phyloP scores from a whole-genome alignment of 1,140 invertebrate genomes.

The Euwallacea similis region DNA sequence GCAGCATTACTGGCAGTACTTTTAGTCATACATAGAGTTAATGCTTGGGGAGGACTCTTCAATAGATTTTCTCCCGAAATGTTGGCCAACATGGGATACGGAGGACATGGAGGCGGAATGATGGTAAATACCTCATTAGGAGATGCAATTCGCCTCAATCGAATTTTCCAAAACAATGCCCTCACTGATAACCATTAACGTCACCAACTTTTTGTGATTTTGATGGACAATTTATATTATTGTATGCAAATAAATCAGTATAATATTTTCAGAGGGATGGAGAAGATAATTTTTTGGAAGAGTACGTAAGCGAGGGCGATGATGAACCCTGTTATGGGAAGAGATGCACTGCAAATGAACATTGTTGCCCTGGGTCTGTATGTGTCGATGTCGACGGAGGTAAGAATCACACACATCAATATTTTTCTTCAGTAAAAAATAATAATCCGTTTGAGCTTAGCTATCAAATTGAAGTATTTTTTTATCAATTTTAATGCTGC shows the following conservation, averaged over 20 bases:
- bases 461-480: too few species aligned
- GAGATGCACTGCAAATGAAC: constrained; percentile 70
- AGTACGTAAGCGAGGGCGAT: constrained; percentile 54
- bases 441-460: too few species aligned
- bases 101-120: constrained; percentile 63
- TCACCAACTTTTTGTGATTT: too few species aligned
- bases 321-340: constrained; percentile 66
- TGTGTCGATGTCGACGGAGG: constrained; percentile 74
- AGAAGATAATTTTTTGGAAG: constrained; percentile 51
- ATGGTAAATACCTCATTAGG: constrained; percentile 12
- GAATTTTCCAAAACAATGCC: too few species aligned
- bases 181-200: too few species aligned
- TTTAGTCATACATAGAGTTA: constrained; percentile 49
- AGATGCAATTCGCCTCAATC: not conserved
- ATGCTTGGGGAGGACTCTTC: constrained; percentile 79
- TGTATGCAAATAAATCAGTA: not conserved
- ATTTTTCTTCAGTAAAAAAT: too few species aligned
- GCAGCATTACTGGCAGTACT: constrained; percentile 43
- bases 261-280: constrained; percentile 45
- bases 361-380: constrained; percentile 74
- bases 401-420: constrained; percentile 46
- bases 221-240: not conserved
- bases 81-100: constrained; percentile 77
- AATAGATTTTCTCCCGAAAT: constrained; percentile 84
- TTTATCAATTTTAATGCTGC: too few species aligned